Evolutionary conservation across 2,797 vertebrate genomes (phyloP).

Genomic region (Acomys russatus): DNA sequence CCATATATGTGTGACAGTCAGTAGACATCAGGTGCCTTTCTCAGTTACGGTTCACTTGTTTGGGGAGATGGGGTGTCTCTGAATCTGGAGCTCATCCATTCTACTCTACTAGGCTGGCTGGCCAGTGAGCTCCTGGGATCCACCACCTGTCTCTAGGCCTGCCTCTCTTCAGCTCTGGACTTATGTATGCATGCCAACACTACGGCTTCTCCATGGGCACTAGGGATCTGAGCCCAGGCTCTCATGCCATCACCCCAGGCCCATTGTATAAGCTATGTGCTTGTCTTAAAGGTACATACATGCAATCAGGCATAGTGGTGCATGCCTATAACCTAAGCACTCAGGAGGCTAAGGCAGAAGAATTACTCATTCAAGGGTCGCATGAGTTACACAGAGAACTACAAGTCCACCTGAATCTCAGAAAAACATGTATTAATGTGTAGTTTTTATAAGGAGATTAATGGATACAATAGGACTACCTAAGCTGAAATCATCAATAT

Average conservation of each 20-base stretch:
- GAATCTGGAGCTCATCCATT: neutral
- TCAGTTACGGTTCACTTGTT: neutral
- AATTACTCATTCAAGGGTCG: neutral
- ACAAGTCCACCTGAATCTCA: neutral
- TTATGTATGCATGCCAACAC: neutral
- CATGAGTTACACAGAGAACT: neutral
- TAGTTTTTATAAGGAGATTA: neutral
- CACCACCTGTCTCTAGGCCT: neutral
- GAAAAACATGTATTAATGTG: neutral
- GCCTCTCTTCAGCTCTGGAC: neutral
- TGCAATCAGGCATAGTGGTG: neutral
- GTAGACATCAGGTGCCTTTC: too few species aligned
- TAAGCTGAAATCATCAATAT: neutral
- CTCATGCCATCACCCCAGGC: neutral
- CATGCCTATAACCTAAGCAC: neutral
- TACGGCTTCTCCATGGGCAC: neutral
- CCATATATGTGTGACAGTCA: neutral
- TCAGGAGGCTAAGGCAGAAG: neutral
- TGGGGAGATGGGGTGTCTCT: neutral
- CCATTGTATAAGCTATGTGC: neutral
- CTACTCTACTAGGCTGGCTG: neutral
- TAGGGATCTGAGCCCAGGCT: too few species aligned
- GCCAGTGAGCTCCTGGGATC: neutral
- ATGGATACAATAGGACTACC: neutral
- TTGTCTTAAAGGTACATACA: neutral